Conservation (phyloP, 30 jellyfish, hydroid and myxozoan species). For the Rhopilema esculentum region DNA sequence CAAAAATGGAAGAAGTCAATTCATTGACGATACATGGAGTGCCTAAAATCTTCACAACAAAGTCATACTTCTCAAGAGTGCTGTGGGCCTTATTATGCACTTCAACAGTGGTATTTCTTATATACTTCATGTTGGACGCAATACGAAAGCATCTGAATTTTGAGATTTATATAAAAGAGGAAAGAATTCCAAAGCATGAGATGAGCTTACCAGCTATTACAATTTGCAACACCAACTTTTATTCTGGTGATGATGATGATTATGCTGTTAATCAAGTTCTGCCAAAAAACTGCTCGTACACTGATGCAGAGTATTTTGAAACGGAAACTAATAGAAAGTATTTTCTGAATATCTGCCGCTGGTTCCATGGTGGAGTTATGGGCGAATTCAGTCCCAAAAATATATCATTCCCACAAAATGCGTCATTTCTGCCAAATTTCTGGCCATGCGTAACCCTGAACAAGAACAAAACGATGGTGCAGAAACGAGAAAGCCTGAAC, state of each 20-base stretch:
- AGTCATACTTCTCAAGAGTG: not conserved
- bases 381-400: not conserved
- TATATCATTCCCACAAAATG: constrained; percentile 30
- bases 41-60: constrained; percentile 16
- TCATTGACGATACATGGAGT: constrained; percentile 62
- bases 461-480: not conserved
- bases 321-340: constrained; percentile 38
- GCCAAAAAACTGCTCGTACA: constrained; percentile 52
- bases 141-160: not conserved
- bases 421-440: not conserved
- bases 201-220: constrained; percentile 53
- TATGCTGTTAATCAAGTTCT: constrained; percentile 3
- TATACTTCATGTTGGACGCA: not conserved
- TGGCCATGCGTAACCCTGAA: constrained; percentile 64
- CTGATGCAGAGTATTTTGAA: not conserved
- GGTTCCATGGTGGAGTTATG: not conserved
- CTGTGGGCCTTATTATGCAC: constrained; percentile 38
- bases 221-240: constrained; percentile 29
- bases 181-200: not conserved
- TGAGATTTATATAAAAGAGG: constrained; percentile 7
- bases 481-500: constrained; percentile 19
- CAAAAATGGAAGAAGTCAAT: constrained; percentile 12
- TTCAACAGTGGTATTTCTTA: not conserved
- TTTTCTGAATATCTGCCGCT: constrained; percentile 23
- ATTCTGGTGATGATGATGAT: not conserved